phyloP scores from a whole-genome alignment of 2,888 invertebrate genomes.

The Cheilosia urbana region DNA sequence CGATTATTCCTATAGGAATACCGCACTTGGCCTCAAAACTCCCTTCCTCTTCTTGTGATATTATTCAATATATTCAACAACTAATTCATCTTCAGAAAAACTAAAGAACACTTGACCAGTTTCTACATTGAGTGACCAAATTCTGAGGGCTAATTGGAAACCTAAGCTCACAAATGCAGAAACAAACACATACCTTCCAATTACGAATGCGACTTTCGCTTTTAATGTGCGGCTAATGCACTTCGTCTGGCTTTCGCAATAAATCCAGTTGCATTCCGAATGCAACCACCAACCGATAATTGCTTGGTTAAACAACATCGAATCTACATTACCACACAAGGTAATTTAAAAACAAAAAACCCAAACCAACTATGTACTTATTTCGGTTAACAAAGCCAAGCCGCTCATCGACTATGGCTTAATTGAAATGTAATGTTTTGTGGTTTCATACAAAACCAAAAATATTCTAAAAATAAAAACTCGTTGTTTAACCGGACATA shows the following conservation, averaged over 20 bases:
- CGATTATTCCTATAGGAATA: too few species aligned
- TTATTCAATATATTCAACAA: too few species aligned
- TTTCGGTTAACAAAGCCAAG: slow-evolving; percentile 13
- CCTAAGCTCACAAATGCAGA: too few species aligned
- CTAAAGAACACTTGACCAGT: too few species aligned
- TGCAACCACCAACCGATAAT: not conserved
- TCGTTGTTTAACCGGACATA: not conserved
- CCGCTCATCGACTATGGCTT: not conserved
- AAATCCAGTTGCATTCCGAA: not conserved
- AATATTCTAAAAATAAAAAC: slow-evolving; percentile 3
- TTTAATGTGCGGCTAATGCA: not conserved
- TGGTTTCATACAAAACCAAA: not conserved
- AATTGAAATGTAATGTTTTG: slow-evolving; percentile 1
- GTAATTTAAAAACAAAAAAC: not conserved
- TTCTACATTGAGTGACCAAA: too few species aligned
- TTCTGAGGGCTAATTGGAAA: too few species aligned
- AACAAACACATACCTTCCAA: too few species aligned
- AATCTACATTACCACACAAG: slow-evolving; percentile 1
- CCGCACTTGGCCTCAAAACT: too few species aligned
- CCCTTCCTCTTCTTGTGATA: too few species aligned
- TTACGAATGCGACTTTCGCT: not conserved
- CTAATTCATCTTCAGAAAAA: too few species aligned
- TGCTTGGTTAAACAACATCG: not conserved
- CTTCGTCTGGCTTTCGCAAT: not conserved
- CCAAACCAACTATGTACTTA: not conserved